phyloP scores from a whole-genome alignment of 2,113 vertebrate species.

The Paramisgurnus dabryanus region DNA sequence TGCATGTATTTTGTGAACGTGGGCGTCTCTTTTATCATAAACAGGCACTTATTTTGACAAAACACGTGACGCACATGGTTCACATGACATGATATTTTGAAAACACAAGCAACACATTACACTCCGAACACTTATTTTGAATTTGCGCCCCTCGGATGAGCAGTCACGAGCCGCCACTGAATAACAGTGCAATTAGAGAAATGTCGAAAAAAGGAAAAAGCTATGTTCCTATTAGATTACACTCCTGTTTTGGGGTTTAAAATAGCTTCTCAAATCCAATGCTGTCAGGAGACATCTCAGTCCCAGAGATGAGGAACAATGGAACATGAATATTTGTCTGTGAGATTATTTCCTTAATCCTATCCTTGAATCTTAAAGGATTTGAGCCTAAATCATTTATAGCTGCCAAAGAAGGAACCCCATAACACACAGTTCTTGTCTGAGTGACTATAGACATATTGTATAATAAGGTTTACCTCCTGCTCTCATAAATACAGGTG shows the following conservation, averaged over 20 bases:
- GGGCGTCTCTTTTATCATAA: too few species aligned
- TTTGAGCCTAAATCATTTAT: not conserved
- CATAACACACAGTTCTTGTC: constrained; percentile 2
- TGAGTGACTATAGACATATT: not conserved
- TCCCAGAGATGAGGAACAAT: not conserved
- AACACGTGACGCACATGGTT: too few species aligned
- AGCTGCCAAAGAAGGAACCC: constrained; percentile 1
- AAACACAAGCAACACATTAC: too few species aligned
- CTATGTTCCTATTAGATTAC: not conserved
- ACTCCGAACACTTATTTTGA: too few species aligned
- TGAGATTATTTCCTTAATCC: constrained; percentile 1
- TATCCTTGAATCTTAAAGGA: not conserved
- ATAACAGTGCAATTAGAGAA: too few species aligned
- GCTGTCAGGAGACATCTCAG: not conserved
- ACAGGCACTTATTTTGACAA: too few species aligned
- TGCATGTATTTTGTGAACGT: too few species aligned
- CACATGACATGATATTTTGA: too few species aligned
- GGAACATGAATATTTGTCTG: not conserved
- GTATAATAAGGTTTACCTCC: constrained; percentile 5
- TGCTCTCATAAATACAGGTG: not conserved
- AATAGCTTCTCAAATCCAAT: not conserved
- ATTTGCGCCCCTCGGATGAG: too few species aligned
- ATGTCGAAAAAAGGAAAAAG: not conserved
- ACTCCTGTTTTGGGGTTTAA: not conserved
- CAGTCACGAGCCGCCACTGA: too few species aligned